A percentile compares a stretch with the other conserved stretches of the same genome.
phyloP scores from a whole-genome alignment of 2,113 vertebrate species.

The Rhadina sibilatrix region DNA sequence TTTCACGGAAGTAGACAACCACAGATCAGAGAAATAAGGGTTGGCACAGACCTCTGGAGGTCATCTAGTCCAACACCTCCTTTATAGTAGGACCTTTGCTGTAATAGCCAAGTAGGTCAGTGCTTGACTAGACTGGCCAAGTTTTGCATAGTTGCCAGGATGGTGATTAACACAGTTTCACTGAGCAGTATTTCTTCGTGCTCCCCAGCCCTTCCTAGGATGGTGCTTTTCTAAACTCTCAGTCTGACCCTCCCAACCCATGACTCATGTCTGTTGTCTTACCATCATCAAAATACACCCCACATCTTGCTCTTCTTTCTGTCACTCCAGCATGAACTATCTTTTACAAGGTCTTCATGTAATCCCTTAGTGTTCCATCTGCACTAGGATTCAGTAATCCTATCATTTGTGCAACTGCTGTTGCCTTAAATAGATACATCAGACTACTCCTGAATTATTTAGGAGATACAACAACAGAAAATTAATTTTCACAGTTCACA shows the following conservation, averaged over 20 bases:
- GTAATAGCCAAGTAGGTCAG: background rate
- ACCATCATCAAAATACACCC: background rate
- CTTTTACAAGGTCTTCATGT: background rate
- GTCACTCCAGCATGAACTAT: background rate
- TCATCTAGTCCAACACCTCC: background rate
- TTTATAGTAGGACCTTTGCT: background rate
- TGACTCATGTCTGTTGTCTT: background rate
- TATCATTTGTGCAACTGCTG: background rate
- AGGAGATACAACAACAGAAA: background rate
- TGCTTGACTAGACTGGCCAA: background rate
- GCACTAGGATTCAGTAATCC: background rate
- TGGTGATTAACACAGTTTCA: background rate
- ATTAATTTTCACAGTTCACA: background rate
- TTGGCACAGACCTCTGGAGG: background rate
- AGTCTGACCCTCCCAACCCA: background rate
- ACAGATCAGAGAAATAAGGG: background rate
- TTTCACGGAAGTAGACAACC: background rate
- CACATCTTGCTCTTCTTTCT: background rate
- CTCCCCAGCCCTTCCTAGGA: background rate
- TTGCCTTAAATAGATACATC: background rate
- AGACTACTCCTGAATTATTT: background rate
- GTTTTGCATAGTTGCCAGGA: background rate
- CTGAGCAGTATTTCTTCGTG: background rate
- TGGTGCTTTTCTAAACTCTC: background rate
- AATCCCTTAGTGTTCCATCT: background rate